These are phyloP conservation scores for Hippocampus barbouri DNA, from an alignment of 2,113 vertebrate species.

Conservation along the genomic window DNA sequence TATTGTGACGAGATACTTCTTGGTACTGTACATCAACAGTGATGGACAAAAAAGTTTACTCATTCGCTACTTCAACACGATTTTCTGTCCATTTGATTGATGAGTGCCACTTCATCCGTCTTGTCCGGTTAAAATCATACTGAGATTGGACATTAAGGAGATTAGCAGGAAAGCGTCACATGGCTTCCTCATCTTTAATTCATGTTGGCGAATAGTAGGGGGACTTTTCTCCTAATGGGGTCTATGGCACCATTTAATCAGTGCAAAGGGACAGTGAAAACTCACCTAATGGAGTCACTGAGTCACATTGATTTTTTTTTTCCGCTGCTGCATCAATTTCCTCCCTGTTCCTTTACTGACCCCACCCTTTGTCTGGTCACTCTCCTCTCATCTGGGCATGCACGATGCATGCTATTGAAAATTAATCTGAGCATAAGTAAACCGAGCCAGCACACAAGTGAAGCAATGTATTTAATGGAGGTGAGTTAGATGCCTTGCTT, in stretches of 20 bases:
- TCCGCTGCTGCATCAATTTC: constrained; percentile 36
- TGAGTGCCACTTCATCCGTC: not conserved
- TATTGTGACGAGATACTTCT: constrained; percentile 4
- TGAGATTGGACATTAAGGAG: constrained; percentile 41
- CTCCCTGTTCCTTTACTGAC: constrained; percentile 20
- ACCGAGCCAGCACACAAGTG: not conserved
- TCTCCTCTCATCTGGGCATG: constrained; percentile 1
- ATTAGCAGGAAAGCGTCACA: constrained; percentile 36
- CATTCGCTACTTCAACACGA: not conserved
- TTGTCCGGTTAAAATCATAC: constrained; percentile 25
- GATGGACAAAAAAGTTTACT: not conserved
- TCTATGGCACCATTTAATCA: constrained; percentile 62
- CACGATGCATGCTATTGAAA: not conserved
- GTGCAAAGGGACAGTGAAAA: constrained; percentile 52
- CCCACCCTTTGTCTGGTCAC: constrained; percentile 47
- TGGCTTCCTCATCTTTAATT: constrained; percentile 67
- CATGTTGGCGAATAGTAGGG: constrained; percentile 48
- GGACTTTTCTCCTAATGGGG: constrained; percentile 60
- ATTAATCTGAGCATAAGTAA: not conserved
- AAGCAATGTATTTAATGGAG: not conserved
- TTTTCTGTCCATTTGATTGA: constrained; percentile 13
- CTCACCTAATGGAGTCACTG: constrained; percentile 65
- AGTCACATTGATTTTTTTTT: constrained; percentile 72
- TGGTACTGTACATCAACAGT: constrained; percentile 8
- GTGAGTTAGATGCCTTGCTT: no score